Evolutionary conservation across 2,888 invertebrate species (phyloP).

Genomic region (Oithona nana): DNA sequence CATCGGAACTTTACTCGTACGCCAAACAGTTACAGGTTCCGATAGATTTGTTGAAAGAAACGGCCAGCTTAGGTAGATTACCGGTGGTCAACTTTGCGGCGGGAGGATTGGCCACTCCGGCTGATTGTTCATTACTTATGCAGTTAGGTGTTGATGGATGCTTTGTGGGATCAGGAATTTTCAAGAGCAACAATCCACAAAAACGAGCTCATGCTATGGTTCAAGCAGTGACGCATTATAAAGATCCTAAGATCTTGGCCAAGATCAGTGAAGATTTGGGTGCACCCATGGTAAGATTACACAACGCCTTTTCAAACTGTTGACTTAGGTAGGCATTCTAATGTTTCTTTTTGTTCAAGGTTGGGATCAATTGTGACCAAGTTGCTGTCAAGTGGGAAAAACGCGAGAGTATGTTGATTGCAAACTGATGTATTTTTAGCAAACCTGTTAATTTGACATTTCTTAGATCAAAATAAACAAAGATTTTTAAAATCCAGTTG

Average conservation of each 20-base stretch:
- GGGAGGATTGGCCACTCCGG: slow-evolving; percentile 16
- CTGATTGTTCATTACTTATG: slow-evolving; percentile 13
- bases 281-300: slow-evolving; percentile 14
- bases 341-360: neutral
- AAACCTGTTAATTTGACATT: too few species aligned
- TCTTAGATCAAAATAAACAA: too few species aligned
- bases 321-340: neutral
- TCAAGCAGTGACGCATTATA: slow-evolving; percentile 11
- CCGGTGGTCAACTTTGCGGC: slow-evolving; percentile 16
- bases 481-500: too few species aligned
- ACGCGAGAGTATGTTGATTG: slow-evolving; percentile 11
- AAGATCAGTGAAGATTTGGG: slow-evolving; percentile 14
- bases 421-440: too few species aligned
- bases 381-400: slow-evolving; percentile 4
- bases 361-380: slow-evolving; percentile 15
- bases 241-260: neutral
- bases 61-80: slow-evolving; percentile 6
- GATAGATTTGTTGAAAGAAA: slow-evolving; percentile 5
- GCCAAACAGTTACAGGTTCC: slow-evolving; percentile 9
- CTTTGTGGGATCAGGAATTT: slow-evolving; percentile 16
- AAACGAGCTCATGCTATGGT: slow-evolving; percentile 14
- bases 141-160: slow-evolving; percentile 16
- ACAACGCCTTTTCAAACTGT: neutral
- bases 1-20: slow-evolving; percentile 7
- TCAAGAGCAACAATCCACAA: slow-evolving; percentile 11